Conservation (phyloP, 2,888 invertebrate species). For the Macaria liturata region DNA sequence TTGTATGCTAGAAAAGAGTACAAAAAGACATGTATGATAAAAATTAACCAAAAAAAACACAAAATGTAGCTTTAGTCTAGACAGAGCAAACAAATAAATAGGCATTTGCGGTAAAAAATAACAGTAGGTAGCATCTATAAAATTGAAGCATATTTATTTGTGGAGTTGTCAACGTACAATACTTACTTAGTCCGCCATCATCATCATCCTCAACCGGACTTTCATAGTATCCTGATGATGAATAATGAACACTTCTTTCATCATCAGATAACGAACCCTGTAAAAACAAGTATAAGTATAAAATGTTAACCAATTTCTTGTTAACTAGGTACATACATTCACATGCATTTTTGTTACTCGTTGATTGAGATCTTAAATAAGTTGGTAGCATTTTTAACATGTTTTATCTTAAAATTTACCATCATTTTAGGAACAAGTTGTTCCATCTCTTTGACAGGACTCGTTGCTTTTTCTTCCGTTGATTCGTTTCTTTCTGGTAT, state of each 20-base stretch:
- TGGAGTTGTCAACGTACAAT: neutral
- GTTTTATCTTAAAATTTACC: slow-evolving; percentile 43
- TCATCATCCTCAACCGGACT: slow-evolving; percentile 88
- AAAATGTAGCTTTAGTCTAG: neutral
- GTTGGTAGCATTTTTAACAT: too few relatives aligned
- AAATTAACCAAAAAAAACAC: neutral
- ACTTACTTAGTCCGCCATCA: slow-evolving; percentile 78
- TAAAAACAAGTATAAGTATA: too few relatives aligned
- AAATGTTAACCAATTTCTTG: too few relatives aligned
- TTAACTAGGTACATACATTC: too few relatives aligned
- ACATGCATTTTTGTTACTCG: too few relatives aligned
- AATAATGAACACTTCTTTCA: slow-evolving; percentile 87
- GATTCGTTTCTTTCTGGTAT: slow-evolving; percentile 14
- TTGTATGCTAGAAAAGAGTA: slow-evolving; percentile 63
- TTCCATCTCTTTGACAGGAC: slow-evolving; percentile 54
- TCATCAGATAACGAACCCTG: slow-evolving; percentile 86
- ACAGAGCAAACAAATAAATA: too few relatives aligned
- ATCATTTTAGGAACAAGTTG: slow-evolving; percentile 71
- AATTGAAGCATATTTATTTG: too few relatives aligned
- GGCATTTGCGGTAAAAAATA: too few relatives aligned
- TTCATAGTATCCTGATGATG: slow-evolving; percentile 89
- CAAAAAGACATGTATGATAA: too few relatives aligned
- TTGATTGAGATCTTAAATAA: too few relatives aligned
- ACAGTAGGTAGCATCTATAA: too few relatives aligned
- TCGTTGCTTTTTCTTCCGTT: slow-evolving; percentile 49